phyloP scores from a whole-genome alignment of 2,797 vertebrate species.

The Platyrinchus mystaceus region DNA sequence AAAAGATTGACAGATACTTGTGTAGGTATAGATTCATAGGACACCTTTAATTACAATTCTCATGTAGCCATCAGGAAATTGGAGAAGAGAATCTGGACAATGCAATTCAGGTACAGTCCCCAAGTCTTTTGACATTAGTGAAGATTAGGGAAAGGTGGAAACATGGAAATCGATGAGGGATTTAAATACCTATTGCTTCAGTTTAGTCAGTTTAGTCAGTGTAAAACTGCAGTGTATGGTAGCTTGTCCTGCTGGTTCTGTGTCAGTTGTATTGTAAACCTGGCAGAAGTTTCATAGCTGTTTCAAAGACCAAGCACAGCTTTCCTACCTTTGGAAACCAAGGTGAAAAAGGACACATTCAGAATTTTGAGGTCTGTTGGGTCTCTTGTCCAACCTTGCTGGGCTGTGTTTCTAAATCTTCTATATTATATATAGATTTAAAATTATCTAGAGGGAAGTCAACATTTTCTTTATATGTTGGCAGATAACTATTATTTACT shows the following conservation, averaged over 20 bases:
- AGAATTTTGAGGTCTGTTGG: not conserved
- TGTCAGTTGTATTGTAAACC: not conserved
- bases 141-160: not conserved
- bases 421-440: not conserved
- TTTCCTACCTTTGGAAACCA: not conserved
- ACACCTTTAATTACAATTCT: not conserved
- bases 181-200: not conserved
- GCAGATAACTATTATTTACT: not conserved
- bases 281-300: not conserved
- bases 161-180: not conserved
- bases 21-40: not conserved
- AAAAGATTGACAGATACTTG: not conserved
- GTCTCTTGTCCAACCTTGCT: not conserved
- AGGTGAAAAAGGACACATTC: not conserved
- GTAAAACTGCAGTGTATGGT: not conserved
- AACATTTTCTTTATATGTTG: not conserved
- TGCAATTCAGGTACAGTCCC: not conserved
- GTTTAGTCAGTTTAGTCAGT: not conserved
- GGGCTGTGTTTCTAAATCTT: not conserved
- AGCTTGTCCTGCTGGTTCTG: not conserved
- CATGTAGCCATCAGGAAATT: fast-evolving
- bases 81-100: not conserved
- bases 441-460: not conserved
- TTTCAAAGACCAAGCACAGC: not conserved
- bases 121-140: not conserved